These are phyloP conservation scores for Ceratitis capitata DNA, from an alignment of 1,140 invertebrate genomes.

Conservation along the genomic window DNA sequence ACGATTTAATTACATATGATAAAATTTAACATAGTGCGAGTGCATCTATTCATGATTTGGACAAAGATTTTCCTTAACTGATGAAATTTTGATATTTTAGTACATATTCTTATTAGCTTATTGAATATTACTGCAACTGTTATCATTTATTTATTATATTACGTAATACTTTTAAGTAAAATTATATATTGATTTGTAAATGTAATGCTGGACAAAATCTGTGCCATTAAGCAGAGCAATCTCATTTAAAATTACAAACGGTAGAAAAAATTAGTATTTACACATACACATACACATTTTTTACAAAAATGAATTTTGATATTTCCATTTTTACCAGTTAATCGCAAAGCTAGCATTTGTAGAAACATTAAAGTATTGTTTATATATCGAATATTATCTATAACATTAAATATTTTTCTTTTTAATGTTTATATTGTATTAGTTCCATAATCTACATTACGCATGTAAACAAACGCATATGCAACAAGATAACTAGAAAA, in stretches of 20 bases:
- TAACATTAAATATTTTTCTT: neutral
- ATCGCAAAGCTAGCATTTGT: neutral
- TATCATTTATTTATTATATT: neutral
- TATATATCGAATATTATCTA: neutral
- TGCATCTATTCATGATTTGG: too few relatives aligned
- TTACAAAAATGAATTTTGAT: neutral
- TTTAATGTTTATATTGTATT: neutral
- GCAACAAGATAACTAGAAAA: conserved; percentile 5
- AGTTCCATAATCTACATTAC: neutral
- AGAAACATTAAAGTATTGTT: neutral
- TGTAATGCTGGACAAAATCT: neutral
- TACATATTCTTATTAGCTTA: neutral
- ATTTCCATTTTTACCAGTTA: neutral
- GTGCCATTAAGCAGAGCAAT: neutral
- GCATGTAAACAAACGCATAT: conserved; percentile 18
- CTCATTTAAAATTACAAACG: neutral
- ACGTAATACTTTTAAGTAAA: neutral
- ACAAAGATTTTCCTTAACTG: neutral
- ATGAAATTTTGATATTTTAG: neutral
- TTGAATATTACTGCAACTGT: neutral
- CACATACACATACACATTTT: neutral
- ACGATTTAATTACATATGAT: neutral
- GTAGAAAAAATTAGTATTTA: neutral
- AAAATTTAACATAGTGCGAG: neutral
- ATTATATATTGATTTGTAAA: neutral